phyloP scores from a whole-genome alignment of 2,888 invertebrate species.

The Malacosoma neustria region DNA sequence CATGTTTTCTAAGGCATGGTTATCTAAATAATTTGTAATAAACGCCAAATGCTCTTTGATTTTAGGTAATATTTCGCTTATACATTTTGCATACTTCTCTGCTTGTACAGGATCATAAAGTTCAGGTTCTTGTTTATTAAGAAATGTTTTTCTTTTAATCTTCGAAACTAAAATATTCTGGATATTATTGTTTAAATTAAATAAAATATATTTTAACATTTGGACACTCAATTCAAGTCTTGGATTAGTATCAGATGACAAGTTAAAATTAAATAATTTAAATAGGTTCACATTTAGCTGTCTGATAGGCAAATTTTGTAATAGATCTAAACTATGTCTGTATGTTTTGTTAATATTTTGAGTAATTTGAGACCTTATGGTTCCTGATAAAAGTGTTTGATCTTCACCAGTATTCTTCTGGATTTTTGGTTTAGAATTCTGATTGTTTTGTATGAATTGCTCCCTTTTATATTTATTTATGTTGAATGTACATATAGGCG shows the following conservation, averaged over 20 bases:
- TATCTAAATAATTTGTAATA: conserved; percentile 37
- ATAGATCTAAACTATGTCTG: conserved; percentile 36
- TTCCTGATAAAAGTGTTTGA: conserved; percentile 47
- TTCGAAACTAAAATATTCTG: conserved; percentile 45
- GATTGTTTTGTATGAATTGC: conserved; percentile 28
- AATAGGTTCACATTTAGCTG: conserved; percentile 42
- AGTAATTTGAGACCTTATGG: conserved; percentile 42
- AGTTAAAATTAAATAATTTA: conserved; percentile 38
- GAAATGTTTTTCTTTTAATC: conserved; percentile 50
- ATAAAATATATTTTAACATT: conserved; percentile 42
- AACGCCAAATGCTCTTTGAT: conserved; percentile 39
- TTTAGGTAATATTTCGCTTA: conserved; percentile 43
- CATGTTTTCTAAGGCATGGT: conserved; percentile 20
- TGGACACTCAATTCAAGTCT: conserved; percentile 37
- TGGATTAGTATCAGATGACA: conserved; percentile 29
- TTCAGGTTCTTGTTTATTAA: conserved; percentile 36
- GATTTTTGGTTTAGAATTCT: conserved; percentile 28
- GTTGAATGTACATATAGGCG: conserved; percentile 41
- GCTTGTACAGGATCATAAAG: conserved; percentile 44
- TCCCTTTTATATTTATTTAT: conserved; percentile 37
- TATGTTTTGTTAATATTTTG: conserved; percentile 29
- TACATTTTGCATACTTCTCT: conserved; percentile 39
- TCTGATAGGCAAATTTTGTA: conserved; percentile 40
- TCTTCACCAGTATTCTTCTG: conserved; percentile 31
- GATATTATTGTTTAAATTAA: conserved; percentile 37